Base-by-base conservation (phyloP, 2,888 invertebrate species). In the Parascotia fuliginaria region DNA sequence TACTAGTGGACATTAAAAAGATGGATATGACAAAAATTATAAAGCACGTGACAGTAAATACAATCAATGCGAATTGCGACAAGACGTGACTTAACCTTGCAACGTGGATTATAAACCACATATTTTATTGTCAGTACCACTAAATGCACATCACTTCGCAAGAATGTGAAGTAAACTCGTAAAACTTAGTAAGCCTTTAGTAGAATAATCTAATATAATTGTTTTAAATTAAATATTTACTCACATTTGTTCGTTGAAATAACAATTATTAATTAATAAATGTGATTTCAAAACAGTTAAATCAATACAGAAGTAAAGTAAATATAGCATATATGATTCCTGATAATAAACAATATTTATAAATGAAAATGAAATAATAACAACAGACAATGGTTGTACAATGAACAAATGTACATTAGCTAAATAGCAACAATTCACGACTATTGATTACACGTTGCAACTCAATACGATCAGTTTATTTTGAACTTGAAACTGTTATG, bases 51-150 rank as follows among this genome's bases (percentile, higher is more conserved):
- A 83, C 81, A 81, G 79, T 76, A 75, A 78, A 81, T 79, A 81
- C 77, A 79, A 68, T 73, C 77, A 78, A 81, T 50, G 65, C 71
- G 71, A 77, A 82, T 77, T 75, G 58, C 60, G 48, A 53, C 47
- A 44, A 51, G 73, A 83, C 83, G 82, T 84, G 82, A 85, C 75
- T 29, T 69, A 76, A 72, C 71, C 76, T 73, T 67, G 72, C 67
- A 71, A 71, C 72, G 73, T 72, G 71, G 60, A 66, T 73, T 65
- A 74, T 74, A 71, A 62, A 51, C 45, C 43, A 41, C 51, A 48
- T 38, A 69, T 64, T 70, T 67, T 64, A 59, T 70, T 69, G 60
- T 74, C 60, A 61, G 61, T 70, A 70, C 70, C 66, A 70, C 73
- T 75, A 15, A 14, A 9, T 27, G 7, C 31, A 31, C 13, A 2